These are phyloP conservation scores for Mico argentatus DNA, from an alignment of 2,797 vertebrate species.

Conservation along the genomic window DNA sequence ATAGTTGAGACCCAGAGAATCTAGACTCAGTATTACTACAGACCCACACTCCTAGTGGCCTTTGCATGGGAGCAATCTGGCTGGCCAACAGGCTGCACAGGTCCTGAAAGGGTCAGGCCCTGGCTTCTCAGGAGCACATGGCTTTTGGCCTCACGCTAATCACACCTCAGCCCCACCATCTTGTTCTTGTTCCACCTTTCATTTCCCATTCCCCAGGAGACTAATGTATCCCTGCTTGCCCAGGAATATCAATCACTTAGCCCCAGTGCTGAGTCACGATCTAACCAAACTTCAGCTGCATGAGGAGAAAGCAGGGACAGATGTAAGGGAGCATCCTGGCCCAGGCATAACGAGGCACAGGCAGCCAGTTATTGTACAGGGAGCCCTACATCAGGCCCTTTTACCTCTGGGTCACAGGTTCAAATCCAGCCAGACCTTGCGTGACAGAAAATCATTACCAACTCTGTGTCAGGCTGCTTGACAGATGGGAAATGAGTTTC, in stretches of 20 bases:
- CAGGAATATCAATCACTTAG: neutral
- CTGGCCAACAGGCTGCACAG: neutral
- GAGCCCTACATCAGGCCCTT: neutral
- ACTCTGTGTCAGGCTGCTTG: conserved; percentile 17
- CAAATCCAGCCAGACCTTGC: conserved; percentile 59
- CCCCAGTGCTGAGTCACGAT: neutral
- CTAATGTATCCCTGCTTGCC: neutral
- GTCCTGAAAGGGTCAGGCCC: neutral
- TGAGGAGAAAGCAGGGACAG: neutral
- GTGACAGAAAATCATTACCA: conserved; percentile 77
- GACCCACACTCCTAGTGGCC: neutral
- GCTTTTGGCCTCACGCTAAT: neutral
- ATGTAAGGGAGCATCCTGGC: neutral
- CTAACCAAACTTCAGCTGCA: neutral
- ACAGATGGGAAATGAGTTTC: conserved; percentile 64
- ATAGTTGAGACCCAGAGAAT: neutral
- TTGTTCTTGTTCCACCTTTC: neutral
- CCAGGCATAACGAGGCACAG: neutral
- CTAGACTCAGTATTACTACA: neutral
- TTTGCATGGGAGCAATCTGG: neutral
- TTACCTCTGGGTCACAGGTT: conserved; percentile 70
- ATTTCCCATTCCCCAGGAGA: neutral
- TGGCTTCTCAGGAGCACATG: neutral
- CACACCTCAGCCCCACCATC: neutral
- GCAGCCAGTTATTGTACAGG: neutral